Conservation (phyloP, 2,113 vertebrate genomes). For the Mugil cephalus region DNA sequence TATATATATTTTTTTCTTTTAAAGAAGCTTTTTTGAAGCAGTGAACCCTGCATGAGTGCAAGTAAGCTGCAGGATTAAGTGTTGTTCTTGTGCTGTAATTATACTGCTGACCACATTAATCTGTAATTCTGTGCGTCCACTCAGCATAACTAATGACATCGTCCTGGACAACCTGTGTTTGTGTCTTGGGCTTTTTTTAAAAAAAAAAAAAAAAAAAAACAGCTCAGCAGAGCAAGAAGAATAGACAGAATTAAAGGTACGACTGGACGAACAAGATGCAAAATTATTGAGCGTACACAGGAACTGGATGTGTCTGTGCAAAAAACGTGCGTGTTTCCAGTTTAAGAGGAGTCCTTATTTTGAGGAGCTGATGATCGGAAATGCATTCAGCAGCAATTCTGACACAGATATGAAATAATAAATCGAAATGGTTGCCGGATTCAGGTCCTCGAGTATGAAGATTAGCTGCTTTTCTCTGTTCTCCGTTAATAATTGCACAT, state of each 20-base stretch:
- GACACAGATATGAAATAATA: too few species aligned
- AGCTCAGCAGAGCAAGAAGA: conserved; percentile 37
- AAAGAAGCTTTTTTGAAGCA: neutral
- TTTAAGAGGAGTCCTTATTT: neutral
- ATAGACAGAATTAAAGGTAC: conserved; percentile 27
- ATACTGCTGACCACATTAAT: conserved; percentile 69
- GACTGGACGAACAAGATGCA: neutral
- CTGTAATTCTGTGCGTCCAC: conserved; percentile 58
- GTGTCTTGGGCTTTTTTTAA: conserved; percentile 43
- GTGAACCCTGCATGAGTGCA: conserved; percentile 18
- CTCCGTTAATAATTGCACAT: too few species aligned
- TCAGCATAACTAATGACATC: conserved; percentile 72
- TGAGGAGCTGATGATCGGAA: too few species aligned
- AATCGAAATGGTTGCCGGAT: too few species aligned
- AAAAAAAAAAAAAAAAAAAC: too few species aligned
- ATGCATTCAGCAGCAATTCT: neutral
- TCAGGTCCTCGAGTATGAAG: neutral
- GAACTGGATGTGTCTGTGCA: neutral
- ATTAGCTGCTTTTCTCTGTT: neutral
- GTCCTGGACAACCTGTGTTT: conserved; percentile 59
- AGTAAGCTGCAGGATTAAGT: conserved; percentile 67
- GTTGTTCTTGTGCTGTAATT: conserved; percentile 70
- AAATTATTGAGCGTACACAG: neutral
- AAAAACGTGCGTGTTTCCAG: neutral
- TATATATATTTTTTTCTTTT: neutral